These are phyloP conservation scores for Diuraphis noxia DNA, from an alignment of 1,140 invertebrate species.

Conservation along the genomic window DNA sequence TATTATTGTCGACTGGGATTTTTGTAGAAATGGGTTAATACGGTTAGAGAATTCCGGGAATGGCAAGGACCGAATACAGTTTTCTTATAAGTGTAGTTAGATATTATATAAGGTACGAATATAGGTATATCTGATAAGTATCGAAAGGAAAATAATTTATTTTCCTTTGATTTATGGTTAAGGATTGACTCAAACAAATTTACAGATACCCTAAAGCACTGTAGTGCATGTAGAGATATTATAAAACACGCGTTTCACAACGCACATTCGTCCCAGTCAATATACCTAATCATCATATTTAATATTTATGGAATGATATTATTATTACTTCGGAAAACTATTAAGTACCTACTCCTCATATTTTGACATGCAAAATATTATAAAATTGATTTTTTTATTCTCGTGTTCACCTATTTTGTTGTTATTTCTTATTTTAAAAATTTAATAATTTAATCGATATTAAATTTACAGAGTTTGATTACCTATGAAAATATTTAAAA, in stretches of 20 bases:
- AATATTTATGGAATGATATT: no score
- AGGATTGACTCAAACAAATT: slow-evolving; percentile 4
- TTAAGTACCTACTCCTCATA: no score
- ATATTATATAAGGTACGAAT: not conserved
- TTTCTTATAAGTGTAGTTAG: not conserved
- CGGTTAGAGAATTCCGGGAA: slow-evolving; percentile 33
- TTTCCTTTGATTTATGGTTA: slow-evolving; percentile 19
- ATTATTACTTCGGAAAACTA: no score
- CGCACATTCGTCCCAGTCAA: not conserved
- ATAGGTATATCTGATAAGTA: slow-evolving; percentile 8
- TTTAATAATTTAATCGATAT: no score
- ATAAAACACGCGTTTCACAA: not conserved
- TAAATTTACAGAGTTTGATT: no score
- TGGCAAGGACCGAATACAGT: not conserved
- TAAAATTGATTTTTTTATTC: no score
- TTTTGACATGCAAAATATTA: no score
- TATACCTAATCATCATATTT: no score
- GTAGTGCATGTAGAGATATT: not conserved
- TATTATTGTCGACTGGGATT: slow-evolving; percentile 14
- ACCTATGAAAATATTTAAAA: no score
- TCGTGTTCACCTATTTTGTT: no score
- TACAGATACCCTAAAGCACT: not conserved
- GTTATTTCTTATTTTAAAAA: no score
- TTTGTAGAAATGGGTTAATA: slow-evolving; percentile 30
- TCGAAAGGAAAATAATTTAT: slow-evolving; percentile 19